Conservation (phyloP, 2,888 invertebrate genomes). For the Stomorhina lunata region DNA sequence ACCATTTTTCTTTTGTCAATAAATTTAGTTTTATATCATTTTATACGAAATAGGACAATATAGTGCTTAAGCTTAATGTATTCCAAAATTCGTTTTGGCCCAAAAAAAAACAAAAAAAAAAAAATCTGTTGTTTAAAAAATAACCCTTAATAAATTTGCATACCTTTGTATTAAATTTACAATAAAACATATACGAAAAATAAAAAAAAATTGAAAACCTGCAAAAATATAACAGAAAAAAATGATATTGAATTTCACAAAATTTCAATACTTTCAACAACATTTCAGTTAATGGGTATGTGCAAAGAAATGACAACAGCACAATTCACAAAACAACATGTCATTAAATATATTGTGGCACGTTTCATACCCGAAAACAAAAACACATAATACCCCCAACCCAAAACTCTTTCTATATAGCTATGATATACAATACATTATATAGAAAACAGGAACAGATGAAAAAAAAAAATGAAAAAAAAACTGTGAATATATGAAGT, state of each 20-base stretch:
- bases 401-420: no score
- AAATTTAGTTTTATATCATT: no score
- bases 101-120: not conserved
- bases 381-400: not conserved
- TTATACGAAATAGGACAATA: no score
- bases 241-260: conserved; percentile 62
- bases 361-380: conserved; percentile 51
- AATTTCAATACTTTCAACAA: conserved; percentile 54
- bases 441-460: conserved; percentile 6
- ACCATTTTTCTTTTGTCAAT: no score
- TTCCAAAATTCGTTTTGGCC: no score
- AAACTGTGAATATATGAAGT: conserved; percentile 45
- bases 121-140: conserved; percentile 3
- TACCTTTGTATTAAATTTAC: conserved; percentile 45
- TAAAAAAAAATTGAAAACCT: conserved; percentile 52
- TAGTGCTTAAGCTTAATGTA: no score
- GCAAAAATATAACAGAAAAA: conserved; percentile 51
- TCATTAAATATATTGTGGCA: conserved; percentile 64
- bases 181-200: not conserved
- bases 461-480: not conserved
- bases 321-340: conserved; percentile 61
- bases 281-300: not conserved
- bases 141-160: conserved; percentile 60
- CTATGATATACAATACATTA: no score
- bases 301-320: conserved; percentile 42